These are phyloP conservation scores for Heliconius charithonia DNA, from an alignment of 2,888 invertebrate species.

Conservation along the genomic window DNA sequence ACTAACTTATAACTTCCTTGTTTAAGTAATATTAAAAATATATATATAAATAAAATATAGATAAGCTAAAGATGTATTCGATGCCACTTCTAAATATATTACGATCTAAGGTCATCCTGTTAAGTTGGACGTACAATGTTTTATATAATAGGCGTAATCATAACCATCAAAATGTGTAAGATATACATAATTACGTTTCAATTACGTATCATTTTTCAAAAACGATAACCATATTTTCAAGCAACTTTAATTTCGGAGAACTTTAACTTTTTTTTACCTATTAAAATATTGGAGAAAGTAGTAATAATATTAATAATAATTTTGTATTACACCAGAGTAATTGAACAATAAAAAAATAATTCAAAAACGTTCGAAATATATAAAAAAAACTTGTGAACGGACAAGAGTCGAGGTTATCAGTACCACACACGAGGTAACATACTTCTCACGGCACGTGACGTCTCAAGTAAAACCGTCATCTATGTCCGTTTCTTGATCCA, in stretches of 20 bases:
- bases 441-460: too few relatives aligned
- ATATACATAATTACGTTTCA: constrained; percentile 39
- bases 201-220: constrained; percentile 15
- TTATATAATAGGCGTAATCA: constrained; percentile 39
- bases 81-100: not conserved
- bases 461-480: too few relatives aligned
- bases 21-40: not conserved
- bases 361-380: too few relatives aligned
- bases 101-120: not conserved
- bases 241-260: not conserved
- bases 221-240: not conserved
- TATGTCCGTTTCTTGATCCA: too few relatives aligned
- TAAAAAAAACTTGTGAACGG: too few relatives aligned
- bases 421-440: too few relatives aligned
- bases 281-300: not conserved
- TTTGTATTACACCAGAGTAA: not conserved
- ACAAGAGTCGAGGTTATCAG: too few relatives aligned
- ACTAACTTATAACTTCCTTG: not conserved
- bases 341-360: not conserved
- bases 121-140: constrained; percentile 34
- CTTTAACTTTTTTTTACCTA: not conserved
- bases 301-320: too few relatives aligned
- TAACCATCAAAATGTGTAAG: constrained; percentile 41
- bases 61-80: not conserved
- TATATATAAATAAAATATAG: too few relatives aligned